Conservation (phyloP, 2,113 vertebrate genomes). For the Eonycteris spelaea region DNA sequence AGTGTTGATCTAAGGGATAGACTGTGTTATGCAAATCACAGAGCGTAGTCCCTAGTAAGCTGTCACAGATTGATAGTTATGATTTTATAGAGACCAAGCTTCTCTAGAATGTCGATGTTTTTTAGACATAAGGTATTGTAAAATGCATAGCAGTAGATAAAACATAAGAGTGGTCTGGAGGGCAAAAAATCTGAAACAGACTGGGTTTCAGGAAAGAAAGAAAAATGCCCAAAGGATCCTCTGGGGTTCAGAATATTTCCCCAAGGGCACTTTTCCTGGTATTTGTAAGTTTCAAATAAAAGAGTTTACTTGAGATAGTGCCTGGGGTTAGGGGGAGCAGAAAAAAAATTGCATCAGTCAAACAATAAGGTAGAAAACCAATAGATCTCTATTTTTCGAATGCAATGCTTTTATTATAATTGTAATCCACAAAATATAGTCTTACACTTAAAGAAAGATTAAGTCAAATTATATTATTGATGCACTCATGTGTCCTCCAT, state of each 20-base stretch:
- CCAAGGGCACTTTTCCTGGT: not conserved
- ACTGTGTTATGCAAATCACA: not conserved
- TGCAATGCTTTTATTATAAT: constrained; percentile 45
- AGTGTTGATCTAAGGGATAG: not conserved
- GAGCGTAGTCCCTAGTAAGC: not conserved
- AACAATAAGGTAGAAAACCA: not conserved
- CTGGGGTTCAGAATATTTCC: constrained; percentile 27
- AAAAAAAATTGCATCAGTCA: not conserved
- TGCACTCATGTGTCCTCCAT: not conserved
- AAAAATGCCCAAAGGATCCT: not conserved
- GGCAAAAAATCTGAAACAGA: constrained; percentile 1
- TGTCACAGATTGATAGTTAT: not conserved
- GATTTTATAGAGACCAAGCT: not conserved
- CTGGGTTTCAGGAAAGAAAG: not conserved
- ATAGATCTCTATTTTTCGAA: not conserved
- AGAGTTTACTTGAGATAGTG: constrained; percentile 17
- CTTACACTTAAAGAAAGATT: constrained; percentile 37
- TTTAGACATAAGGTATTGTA: not conserved
- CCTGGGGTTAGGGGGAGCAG: not conserved
- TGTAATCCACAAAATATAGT: not conserved
- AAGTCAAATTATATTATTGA: constrained; percentile 34
- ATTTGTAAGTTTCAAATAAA: constrained; percentile 44
- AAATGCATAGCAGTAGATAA: not conserved
- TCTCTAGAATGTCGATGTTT: not conserved
- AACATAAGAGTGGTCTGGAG: not conserved